phyloP scores from a whole-genome alignment of 1,140 invertebrate genomes.

The Daktulosphaira vitifoliae region DNA sequence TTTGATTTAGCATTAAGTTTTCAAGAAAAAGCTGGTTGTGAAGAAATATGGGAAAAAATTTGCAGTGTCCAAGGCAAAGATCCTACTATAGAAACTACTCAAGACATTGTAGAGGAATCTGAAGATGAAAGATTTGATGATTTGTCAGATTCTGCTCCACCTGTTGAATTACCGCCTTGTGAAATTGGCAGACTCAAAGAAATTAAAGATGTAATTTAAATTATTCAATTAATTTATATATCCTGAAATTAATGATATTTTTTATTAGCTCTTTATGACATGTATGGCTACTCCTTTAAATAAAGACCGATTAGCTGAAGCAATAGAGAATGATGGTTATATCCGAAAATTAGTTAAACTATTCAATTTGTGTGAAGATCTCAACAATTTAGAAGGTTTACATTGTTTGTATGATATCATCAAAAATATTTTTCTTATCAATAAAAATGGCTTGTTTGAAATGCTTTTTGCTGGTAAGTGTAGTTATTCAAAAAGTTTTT shows the following conservation, averaged over 20 bases:
- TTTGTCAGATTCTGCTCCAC: constrained; percentile 81
- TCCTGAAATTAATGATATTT: constrained; percentile 35
- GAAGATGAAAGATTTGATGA: constrained; percentile 97
- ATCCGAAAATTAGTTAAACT: constrained; percentile 91
- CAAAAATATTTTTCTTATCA: constrained; percentile 97
- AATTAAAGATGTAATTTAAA: constrained; percentile 65
- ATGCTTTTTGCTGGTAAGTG: constrained; percentile 76
- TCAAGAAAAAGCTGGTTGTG: constrained; percentile 99
- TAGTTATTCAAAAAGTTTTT: background rate
- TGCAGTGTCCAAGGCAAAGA: constrained; percentile 97
- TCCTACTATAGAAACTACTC: constrained; percentile 93
- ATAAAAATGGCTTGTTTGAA: constrained; percentile 95
- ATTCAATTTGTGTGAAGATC: constrained; percentile 94
- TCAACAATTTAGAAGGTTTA: constrained; percentile 87
- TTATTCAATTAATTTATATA: background rate
- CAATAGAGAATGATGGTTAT: constrained; percentile 91
- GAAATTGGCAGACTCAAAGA: constrained; percentile 87
- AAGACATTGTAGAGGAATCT: constrained; percentile 94
- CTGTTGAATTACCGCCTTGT: constrained; percentile 88
- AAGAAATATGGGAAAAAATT: constrained; percentile 99
- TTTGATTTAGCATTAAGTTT: constrained; percentile 98
- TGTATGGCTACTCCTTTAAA: constrained; percentile 72
- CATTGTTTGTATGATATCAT: constrained; percentile 97
- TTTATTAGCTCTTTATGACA: constrained; percentile 56
- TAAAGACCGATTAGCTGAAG: constrained; percentile 88